Conservation (phyloP, 2,888 invertebrate genomes). For the Athalia cordata region DNA sequence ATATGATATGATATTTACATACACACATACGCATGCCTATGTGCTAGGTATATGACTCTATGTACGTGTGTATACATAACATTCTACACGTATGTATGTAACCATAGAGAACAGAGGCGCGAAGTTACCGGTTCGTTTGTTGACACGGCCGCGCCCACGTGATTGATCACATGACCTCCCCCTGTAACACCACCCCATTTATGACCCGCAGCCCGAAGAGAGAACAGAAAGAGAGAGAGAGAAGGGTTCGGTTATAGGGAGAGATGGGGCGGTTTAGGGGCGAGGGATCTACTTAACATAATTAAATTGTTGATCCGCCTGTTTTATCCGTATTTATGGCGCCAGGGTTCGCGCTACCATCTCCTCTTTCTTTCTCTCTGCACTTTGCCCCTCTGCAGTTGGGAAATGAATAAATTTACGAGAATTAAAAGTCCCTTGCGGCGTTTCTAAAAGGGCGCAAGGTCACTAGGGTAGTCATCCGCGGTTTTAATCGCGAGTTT, state of each 20-base stretch:
- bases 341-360: not conserved
- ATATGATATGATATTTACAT: too few species aligned
- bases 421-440: conserved; percentile 40
- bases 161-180: conserved; percentile 39
- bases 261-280: not conserved
- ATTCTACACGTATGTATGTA: not conserved
- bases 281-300: conserved; percentile 42
- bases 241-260: conserved; percentile 4
- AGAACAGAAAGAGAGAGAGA: conserved; percentile 10
- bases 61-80: not conserved
- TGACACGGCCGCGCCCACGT: conserved; percentile 40
- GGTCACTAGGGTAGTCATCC: not conserved
- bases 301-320: conserved; percentile 45
- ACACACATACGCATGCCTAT: not conserved
- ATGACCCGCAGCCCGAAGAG: not conserved
- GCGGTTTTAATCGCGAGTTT: too few species aligned
- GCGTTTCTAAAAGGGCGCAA: not conserved
- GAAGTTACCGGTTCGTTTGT: conserved; percentile 43
- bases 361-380: not conserved
- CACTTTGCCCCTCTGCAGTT: too few species aligned
- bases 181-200: not conserved
- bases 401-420: conserved; percentile 34
- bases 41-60: not conserved
- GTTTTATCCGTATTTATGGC: conserved; percentile 43
- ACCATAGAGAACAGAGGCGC: conserved; percentile 8